Percentiles rank a stretch among this genome's conserved stretches.
Conservation (phyloP, 2,113 vertebrate genomes). For the Excalfactoria chinensis region DNA sequence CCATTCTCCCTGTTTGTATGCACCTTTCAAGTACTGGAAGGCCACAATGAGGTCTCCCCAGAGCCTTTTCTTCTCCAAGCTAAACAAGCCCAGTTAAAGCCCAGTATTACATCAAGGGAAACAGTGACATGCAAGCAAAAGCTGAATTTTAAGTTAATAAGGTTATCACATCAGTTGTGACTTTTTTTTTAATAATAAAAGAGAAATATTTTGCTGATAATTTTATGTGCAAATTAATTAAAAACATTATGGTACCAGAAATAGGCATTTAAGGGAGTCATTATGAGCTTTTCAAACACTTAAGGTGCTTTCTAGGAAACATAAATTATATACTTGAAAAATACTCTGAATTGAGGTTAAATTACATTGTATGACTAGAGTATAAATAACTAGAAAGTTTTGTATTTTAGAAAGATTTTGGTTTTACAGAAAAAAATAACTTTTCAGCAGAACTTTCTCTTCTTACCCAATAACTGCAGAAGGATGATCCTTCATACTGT, state of each 20-base stretch:
- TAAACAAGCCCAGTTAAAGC: too few relatives aligned
- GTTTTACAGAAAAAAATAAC: neutral
- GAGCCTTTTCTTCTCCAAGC: too few relatives aligned
- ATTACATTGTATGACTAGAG: neutral
- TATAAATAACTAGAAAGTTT: neutral
- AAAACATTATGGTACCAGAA: neutral
- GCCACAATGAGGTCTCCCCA: too few relatives aligned
- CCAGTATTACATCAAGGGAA: neutral
- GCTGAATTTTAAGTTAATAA: neutral
- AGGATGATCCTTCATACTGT: neutral
- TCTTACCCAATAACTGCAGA: neutral
- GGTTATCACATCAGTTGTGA: neutral
- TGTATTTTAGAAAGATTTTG: neutral
- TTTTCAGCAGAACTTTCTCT: neutral
- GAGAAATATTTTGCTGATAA: neutral
- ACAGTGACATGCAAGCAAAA: neutral
- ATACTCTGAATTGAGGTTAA: neutral
- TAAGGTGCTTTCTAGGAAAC: conserved; percentile 41
- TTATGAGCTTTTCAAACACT: neutral
- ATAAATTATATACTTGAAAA: neutral
- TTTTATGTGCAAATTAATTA: neutral
- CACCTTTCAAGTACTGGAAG: too few relatives aligned
- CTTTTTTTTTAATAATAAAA: neutral
- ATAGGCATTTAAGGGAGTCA: neutral
- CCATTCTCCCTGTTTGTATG: too few relatives aligned